These are phyloP conservation scores for Cancer borealis DNA, from an alignment of 2,888 invertebrate genomes.

Conservation along the genomic window DNA sequence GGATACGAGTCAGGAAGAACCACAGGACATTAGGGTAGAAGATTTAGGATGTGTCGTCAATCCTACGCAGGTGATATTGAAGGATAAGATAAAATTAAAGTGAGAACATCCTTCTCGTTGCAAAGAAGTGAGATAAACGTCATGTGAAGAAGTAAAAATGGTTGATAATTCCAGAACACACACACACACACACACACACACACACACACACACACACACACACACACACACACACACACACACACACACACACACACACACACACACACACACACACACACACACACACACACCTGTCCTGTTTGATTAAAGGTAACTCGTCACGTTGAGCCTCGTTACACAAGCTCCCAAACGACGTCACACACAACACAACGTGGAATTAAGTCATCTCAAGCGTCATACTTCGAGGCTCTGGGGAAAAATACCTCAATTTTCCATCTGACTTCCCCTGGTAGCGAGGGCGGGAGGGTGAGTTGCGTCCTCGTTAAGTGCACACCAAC, in stretches of 20 bases:
- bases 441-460: neutral
- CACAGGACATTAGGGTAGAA: neutral
- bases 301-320: neutral
- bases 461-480: neutral
- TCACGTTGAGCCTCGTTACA: neutral
- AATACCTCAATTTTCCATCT: neutral
- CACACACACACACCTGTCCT: neutral
- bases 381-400: neutral
- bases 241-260: slow-evolving; percentile 43
- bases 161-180: slow-evolving; percentile 4
- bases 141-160: neutral
- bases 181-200: slow-evolving; percentile 42
- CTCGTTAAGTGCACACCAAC: neutral
- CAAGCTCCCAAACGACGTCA: neutral
- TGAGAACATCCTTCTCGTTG: neutral
- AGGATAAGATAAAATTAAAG: neutral
- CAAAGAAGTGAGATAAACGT: neutral
- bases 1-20: neutral
- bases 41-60: neutral
- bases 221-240: slow-evolving; percentile 55
- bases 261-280: slow-evolving; percentile 23
- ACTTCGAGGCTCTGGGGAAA: neutral
- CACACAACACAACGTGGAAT: neutral
- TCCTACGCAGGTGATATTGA: neutral
- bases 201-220: slow-evolving; percentile 44